Evolutionary conservation across 2,113 vertebrate genomes (phyloP).

Genomic region (Mastomys coucha): DNA sequence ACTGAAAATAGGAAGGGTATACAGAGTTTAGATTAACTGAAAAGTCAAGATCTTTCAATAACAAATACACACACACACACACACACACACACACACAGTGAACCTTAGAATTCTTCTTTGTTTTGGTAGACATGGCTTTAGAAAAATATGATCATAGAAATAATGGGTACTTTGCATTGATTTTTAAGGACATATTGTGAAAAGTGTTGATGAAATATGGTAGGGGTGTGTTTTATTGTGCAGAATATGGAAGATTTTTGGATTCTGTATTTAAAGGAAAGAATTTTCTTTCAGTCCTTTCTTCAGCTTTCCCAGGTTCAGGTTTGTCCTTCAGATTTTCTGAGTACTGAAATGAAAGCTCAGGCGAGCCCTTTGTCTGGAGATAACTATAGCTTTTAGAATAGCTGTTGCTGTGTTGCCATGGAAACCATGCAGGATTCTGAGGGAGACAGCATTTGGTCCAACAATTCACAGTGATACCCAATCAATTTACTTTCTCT

Average conservation of each 20-base stretch:
- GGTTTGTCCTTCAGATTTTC: slow-evolving; percentile 31
- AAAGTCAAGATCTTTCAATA: not conserved
- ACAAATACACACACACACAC: not conserved
- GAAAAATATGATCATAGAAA: not conserved
- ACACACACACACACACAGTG: not conserved
- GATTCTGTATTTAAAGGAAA: slow-evolving; percentile 27
- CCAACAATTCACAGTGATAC: slow-evolving; percentile 55
- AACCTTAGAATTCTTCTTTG: not conserved
- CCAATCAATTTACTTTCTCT: slow-evolving; percentile 23
- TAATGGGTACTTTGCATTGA: not conserved
- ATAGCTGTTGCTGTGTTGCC: slow-evolving; percentile 81
- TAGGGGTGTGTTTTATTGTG: not conserved
- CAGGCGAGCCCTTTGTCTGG: slow-evolving; percentile 70
- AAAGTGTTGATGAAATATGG: not conserved
- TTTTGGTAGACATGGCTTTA: not conserved
- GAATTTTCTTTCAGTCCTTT: not conserved
- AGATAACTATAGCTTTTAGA: slow-evolving; percentile 44
- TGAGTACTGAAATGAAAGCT: slow-evolving; percentile 11
- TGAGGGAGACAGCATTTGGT: slow-evolving; percentile 67
- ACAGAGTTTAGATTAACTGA: not conserved
- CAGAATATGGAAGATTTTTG: not conserved
- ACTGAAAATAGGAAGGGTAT: not conserved
- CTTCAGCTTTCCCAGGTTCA: not conserved
- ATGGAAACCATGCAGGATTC: slow-evolving; percentile 83
- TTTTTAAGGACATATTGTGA: not conserved